Evolutionary conservation across 2,113 vertebrate genomes (phyloP), one percentile per base, ranked within the genome.

Genomic region (Pelodiscus sinensis): DNA sequence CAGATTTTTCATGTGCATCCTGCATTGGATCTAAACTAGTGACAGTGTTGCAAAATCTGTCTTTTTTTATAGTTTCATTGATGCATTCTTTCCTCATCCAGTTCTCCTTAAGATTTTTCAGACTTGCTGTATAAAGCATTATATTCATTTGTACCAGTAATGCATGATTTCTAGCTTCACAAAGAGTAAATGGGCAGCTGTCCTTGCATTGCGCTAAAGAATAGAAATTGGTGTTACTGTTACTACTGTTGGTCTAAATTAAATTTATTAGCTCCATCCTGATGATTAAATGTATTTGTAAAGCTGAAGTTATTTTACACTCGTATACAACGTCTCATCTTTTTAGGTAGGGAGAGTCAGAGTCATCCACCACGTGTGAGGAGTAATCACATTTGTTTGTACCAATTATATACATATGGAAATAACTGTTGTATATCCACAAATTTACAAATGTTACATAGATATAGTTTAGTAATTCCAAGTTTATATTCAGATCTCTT

Each of bases 301-400:
- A 75, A 75, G 10, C 9, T 24, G 1, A 2, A 60, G 18, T 4
- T 54, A 27, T 11, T 18, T 44, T 15, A 52, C 4, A 57, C 29
- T 14, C 3, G 3, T 2, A 0, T 6, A 10, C n/a, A 44, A 56
- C 18, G 2, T 13, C n/a, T 10, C n/a, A 29, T 27, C 44, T 44
- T 44, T 44, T 44, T 44, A 44, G 44, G 4, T 44, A 44, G 44
- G 44, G 44, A 44, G 44, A 44, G 44, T 44, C 44, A 44, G 44
- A 44, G 44, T 44, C 44, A 44, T 44, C 6, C 44, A 6, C 44
- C 44, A 44, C 44, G 44, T 44, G 44, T 6, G 44, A 44, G 44
- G 44, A 44, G 44, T 44, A 5, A 44, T 44, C 44, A 44, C 44
- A 44, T 44, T 44, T 44, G 44, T 44, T 44, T 44, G 44, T 44